These are phyloP conservation scores for Helostoma temminkii DNA, from an alignment of 2,797 vertebrate species.

Conservation along the genomic window DNA sequence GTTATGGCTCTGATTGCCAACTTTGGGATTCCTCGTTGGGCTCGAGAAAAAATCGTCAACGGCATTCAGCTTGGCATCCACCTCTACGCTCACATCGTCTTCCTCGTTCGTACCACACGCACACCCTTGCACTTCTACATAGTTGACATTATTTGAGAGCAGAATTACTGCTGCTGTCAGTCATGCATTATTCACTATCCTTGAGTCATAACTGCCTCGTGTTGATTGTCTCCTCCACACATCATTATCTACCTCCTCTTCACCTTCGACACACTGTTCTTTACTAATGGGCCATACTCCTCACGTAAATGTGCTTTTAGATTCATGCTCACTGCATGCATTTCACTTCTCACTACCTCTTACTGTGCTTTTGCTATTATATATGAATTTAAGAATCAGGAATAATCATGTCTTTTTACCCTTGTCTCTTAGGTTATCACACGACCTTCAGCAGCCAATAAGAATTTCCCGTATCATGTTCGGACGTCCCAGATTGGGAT, in stretches of 20 bases:
- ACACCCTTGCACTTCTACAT: conserved; percentile 27
- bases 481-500: conserved; percentile 94
- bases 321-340: conserved; percentile 26
- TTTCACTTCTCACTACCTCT: conserved; percentile 16
- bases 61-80: conserved; percentile 94
- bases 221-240: conserved; percentile 70
- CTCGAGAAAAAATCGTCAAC: conserved; percentile 95
- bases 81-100: conserved; percentile 92
- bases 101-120: conserved; percentile 84
- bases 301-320: conserved; percentile 37
- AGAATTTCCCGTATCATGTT: conserved; percentile 95
- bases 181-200: conserved; percentile 68
- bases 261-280: conserved; percentile 62
- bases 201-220: conserved; percentile 56
- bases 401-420: neutral
- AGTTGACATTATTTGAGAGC: conserved; percentile 53
- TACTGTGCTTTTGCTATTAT: neutral
- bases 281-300: conserved; percentile 48
- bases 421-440: conserved; percentile 87
- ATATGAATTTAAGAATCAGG: neutral
- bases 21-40: conserved; percentile 95
- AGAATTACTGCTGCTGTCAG: conserved; percentile 54
- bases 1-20: conserved; percentile 94
- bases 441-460: conserved; percentile 94
- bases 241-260: conserved; percentile 65